Conservation (phyloP, 1,140 invertebrate genomes). For the Maniola jurtina region DNA sequence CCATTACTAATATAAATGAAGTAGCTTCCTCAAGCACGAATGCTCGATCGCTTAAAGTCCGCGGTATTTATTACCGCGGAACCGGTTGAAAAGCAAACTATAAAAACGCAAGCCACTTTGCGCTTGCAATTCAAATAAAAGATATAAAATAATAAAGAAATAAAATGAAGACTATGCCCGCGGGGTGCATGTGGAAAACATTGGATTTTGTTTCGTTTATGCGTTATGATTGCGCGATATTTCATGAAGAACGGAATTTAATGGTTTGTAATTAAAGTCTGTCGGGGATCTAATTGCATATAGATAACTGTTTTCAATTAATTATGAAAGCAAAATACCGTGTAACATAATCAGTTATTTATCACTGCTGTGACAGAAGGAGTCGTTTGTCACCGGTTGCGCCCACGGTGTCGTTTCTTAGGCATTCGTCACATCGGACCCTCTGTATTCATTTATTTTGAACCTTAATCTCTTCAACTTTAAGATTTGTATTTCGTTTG, state of each 20-base stretch:
- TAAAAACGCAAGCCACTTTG: slow-evolving; percentile 58
- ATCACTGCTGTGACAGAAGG: slow-evolving; percentile 69
- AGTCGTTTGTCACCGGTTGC: slow-evolving; percentile 72
- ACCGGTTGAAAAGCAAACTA: slow-evolving; percentile 63
- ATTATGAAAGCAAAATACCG: slow-evolving; percentile 73
- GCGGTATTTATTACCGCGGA: slow-evolving; percentile 58
- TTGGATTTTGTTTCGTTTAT: slow-evolving; percentile 51
- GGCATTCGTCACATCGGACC: slow-evolving; percentile 59
- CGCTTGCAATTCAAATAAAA: slow-evolving; percentile 57
- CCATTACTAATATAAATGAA: slow-evolving; percentile 54
- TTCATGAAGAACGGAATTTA: slow-evolving; percentile 44
- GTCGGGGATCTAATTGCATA: slow-evolving; percentile 46
- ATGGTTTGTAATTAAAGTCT: slow-evolving; percentile 50
- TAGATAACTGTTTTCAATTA: slow-evolving; percentile 69
- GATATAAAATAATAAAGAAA: slow-evolving; percentile 60
- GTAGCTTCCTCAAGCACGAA: slow-evolving; percentile 52
- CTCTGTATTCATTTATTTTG: slow-evolving; percentile 39
- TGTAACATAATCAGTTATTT: slow-evolving; percentile 77
- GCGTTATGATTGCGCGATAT: slow-evolving; percentile 45
- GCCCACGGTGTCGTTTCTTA: slow-evolving; percentile 64
- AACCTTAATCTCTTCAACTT: slow-evolving; percentile 40
- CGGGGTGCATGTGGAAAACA: slow-evolving; percentile 44
- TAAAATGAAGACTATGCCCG: slow-evolving; percentile 50
- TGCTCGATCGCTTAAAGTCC: slow-evolving; percentile 49
- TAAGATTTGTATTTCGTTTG: slow-evolving; percentile 46